Percentiles rank a stretch among this genome's conserved stretches.
Conservation (phyloP, 1,140 invertebrate species). For the Psilanteris sp. region DNA sequence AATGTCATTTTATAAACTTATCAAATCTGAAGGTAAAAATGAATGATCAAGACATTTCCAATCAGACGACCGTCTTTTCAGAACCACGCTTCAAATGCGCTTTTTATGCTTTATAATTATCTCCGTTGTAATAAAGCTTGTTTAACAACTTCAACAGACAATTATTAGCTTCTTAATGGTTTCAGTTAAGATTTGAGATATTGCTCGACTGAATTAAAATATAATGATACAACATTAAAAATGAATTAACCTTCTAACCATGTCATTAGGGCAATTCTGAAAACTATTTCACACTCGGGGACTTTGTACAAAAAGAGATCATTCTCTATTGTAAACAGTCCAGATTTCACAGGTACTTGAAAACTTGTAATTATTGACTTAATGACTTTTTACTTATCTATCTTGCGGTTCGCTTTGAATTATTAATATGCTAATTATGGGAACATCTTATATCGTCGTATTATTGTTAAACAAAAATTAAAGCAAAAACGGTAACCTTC, state of each 20-base stretch:
- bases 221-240: slow-evolving; percentile 24
- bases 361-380: background rate
- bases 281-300: slow-evolving; percentile 14
- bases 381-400: background rate
- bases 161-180: no score
- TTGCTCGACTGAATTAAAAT: slow-evolving; percentile 21
- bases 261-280: slow-evolving; percentile 22
- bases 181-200: no score
- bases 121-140: no score
- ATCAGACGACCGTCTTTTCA: background rate
- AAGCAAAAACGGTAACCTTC: no score
- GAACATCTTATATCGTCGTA: no score
- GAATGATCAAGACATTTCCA: slow-evolving; percentile 3
- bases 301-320: background rate
- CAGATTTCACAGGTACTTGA: slow-evolving; percentile 4
- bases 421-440: no score
- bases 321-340: background rate
- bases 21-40: slow-evolving; percentile 75
- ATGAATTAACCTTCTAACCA: slow-evolving; percentile 1
- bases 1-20: slow-evolving; percentile 79
- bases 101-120: no score
- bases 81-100: no score
- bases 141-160: no score
- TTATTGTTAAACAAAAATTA: no score
- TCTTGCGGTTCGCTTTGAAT: no score